Percentiles rank a stretch among this genome's conserved stretches.
Conservation (phyloP, 1,140 invertebrate species). For the Lasaia peninsularis region DNA sequence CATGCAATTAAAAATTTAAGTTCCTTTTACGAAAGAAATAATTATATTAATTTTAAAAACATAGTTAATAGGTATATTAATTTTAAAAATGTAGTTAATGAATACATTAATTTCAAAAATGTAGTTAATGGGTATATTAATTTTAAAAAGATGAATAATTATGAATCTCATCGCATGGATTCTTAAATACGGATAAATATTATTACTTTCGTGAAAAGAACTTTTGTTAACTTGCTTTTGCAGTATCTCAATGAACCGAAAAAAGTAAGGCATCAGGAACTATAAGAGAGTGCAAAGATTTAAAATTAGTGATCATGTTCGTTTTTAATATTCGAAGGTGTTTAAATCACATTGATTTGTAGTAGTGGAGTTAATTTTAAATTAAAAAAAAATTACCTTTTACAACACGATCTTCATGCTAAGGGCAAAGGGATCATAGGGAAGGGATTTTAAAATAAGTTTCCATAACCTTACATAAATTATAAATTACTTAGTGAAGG, state of each 20-base stretch:
- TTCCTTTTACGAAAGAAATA: neutral
- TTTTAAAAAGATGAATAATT: too few relatives aligned
- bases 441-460: conserved; percentile 32
- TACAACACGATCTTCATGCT: conserved; percentile 62
- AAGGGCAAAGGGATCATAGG: conserved; percentile 41
- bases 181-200: too few relatives aligned
- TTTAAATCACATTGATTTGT: neutral
- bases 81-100: too few relatives aligned
- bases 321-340: conserved; percentile 24
- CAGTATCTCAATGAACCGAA: conserved; percentile 11
- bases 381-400: conserved; percentile 57
- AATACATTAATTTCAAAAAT: too few relatives aligned
- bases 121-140: too few relatives aligned
- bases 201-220: neutral
- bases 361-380: conserved; percentile 4
- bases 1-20: neutral
- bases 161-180: too few relatives aligned
- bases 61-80: too few relatives aligned
- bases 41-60: too few relatives aligned
- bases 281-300: conserved; percentile 12
- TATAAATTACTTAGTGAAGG: conserved; percentile 32
- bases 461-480: conserved; percentile 35
- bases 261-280: neutral
- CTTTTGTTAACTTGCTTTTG: conserved; percentile 8
- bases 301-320: conserved; percentile 17